Evolutionary conservation across 2,113 vertebrate genomes (phyloP).

Genomic region (Bombycilla garrulus): DNA sequence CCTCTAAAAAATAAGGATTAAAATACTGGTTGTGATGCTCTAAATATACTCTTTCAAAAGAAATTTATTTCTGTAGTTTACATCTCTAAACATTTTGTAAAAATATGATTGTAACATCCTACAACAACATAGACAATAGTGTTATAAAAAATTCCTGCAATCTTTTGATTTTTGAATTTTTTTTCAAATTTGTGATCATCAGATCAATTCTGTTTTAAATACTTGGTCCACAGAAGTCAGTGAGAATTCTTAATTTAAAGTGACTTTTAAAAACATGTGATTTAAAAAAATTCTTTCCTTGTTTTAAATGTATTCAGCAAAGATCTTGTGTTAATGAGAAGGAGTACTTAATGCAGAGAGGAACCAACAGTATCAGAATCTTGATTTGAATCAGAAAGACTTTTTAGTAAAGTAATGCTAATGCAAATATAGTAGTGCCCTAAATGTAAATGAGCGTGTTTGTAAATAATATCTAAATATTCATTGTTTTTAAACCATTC

Average conservation of each 20-base stretch:
- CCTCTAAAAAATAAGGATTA: background rate
- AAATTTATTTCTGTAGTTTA: background rate
- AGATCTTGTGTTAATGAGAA: background rate
- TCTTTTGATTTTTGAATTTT: background rate
- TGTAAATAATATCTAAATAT: conserved; percentile 30
- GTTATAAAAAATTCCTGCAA: background rate
- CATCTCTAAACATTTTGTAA: background rate
- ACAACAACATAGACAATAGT: background rate
- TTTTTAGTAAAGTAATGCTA: background rate
- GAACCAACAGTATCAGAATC: background rate
- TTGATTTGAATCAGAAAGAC: background rate
- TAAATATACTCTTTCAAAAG: background rate
- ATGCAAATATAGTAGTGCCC: background rate
- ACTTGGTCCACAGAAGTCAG: background rate
- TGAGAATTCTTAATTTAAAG: background rate
- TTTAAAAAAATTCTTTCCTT: background rate
- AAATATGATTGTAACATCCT: background rate
- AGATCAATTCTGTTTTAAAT: background rate
- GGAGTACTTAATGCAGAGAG: background rate
- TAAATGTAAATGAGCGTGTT: conserved; percentile 10
- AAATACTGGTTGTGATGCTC: background rate
- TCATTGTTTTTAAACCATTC: background rate
- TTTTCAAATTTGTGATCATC: background rate
- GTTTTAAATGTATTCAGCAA: background rate
- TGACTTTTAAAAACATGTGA: no score